Evolutionary conservation across 2,888 invertebrate species (phyloP).

Genomic region (Spilarctia lutea): DNA sequence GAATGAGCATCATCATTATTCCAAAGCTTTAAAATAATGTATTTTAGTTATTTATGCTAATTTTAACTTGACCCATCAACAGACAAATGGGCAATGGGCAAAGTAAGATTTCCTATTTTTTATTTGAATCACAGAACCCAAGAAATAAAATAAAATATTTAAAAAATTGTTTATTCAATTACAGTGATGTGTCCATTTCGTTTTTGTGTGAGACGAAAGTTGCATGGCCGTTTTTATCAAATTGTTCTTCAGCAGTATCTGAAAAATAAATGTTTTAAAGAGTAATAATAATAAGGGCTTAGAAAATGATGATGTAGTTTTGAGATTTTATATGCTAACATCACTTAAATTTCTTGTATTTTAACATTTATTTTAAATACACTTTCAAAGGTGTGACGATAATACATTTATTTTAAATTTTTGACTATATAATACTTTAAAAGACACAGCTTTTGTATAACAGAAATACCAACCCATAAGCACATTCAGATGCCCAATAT

Average conservation of each 20-base stretch:
- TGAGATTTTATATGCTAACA: background rate
- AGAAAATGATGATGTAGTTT: background rate
- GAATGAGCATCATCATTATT: no score
- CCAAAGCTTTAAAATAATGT: no score
- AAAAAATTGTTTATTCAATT: slow-evolving; percentile 4
- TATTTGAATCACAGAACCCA: background rate
- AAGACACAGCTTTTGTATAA: background rate
- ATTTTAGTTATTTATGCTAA: no score
- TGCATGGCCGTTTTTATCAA: slow-evolving; percentile 58
- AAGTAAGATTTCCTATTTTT: background rate
- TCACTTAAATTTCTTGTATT: background rate
- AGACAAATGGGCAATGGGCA: no score
- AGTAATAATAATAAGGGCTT: no score
- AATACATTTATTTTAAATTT: background rate
- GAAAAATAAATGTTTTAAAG: slow-evolving; percentile 41
- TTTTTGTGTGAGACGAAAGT: slow-evolving; percentile 41
- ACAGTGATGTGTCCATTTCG: slow-evolving; percentile 57
- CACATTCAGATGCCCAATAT: slow-evolving; percentile 58
- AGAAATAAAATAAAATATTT: background rate
- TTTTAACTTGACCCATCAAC: no score
- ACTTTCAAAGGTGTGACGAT: background rate
- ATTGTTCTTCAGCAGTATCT: slow-evolving; percentile 68
- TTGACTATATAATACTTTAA: fast-evolving
- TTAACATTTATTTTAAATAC: background rate
- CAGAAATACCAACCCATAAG: slow-evolving; percentile 47